Base-by-base conservation (phyloP, 1,140 invertebrate genomes). In the Varroa destructor region DNA sequence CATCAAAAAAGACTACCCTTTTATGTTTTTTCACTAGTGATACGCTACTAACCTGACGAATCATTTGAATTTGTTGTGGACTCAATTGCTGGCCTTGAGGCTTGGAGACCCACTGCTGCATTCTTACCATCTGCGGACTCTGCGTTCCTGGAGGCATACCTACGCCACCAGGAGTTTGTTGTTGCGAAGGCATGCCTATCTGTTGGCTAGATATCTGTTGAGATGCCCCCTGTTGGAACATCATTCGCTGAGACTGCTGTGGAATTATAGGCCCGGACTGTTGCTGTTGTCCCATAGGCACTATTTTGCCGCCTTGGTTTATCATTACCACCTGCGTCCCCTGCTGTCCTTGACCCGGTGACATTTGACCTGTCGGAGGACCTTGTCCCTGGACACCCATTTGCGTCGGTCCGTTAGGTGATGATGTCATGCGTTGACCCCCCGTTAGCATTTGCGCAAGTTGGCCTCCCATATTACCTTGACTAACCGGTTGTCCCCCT, bases 261-360 rank as follows among this genome's bases (percentile, higher is more conserved):
- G 79, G 76, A 4, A 81, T 75, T 61, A 76, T 77, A 70, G 79
- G 80, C 43, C 86, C 85, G 54, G 87, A 76, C 85, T 85, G 87
- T 76, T 86, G 84, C 3, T 72, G 71, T 57, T 56, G 71, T 56
- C 40, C 37, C 56, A 57, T 55, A 10, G 42, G 42, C 42, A 1
- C 51, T 14, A 43, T 61, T 6, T 57, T 70, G 54, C 57, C 42
- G 37, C 5, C 14, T 72, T 57, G 55, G 37, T 61, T 61, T 61
- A 61, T 37, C 46, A 71, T 71, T 54, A 55, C 55, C 55, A 56
- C 43, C 37, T 54, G 46, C 10, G 43, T 12, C 12, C 70, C 70
- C 10, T 3, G 36, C 57, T 61, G 36, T 61, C 3, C 42, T 10
- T 61, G 57, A 6, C 42, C 36, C 3, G 36, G 57, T 3, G 57